Base-by-base conservation (phyloP, 1,140 invertebrate species). In the Dinothrombium tinctorium region DNA sequence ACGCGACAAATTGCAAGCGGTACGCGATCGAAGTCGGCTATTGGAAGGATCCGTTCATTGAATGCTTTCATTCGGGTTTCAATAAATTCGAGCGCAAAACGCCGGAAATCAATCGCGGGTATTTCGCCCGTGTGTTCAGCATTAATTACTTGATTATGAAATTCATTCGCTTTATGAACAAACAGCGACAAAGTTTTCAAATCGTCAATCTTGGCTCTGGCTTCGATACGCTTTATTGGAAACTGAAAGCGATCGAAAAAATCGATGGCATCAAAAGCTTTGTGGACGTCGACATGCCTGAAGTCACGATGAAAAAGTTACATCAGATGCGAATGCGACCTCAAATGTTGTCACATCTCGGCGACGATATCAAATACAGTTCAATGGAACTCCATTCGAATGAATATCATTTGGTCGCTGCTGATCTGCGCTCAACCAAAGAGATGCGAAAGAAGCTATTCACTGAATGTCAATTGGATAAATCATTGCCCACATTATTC, bases 31-130 rank as follows among this genome's bases (percentile, higher is more conserved):
- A 81, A 45, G 63, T 84, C 43, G 84, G 86, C 15, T 98, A 98
- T 54, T 96, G 86, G 83, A 65, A 71, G 46, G 92, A 99, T 58
- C 74, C 79, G 31, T 96, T 81, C 56, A 76, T 98, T 48, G 64
- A 67, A 2, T 71, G 72, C 52, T 84, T 95, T 56, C 72, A 78
- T 1, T 72, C 71, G 44, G 71, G 72, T 49, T 33, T 41, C 8
- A 33, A 35, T n/a, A 3, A 63, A 67, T 19, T 44, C 47, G 41
- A 47, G 21, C 62, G 76, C 44, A 84, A 84, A 56, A 73, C 86
- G 2, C 87, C 87, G 0, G 92, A 99, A 67, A 98, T 99, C 47
- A 90, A 87, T 60, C 69, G 87, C 2, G 92, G 92, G 7, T 98
- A 98, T 61, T 99, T 79, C 59, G 87, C 87, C 11, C 66, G 92